Evolutionary conservation across 2,113 vertebrate species (phyloP), one percentile per base, ranked within the genome.

Genomic region (Leuciscus idus): DNA sequence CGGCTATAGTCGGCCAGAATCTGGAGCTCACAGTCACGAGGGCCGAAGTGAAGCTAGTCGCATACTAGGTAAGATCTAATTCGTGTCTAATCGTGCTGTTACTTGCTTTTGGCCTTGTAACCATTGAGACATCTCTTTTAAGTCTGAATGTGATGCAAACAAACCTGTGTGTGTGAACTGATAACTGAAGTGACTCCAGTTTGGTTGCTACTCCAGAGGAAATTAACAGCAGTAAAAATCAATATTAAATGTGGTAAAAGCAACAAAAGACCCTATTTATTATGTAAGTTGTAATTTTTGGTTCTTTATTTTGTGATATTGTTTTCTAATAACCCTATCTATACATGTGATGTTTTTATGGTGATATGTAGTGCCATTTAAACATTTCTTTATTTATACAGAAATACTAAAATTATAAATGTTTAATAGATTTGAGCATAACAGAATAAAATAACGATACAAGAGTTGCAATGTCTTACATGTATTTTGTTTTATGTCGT

Each of bases 21-120:
- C 93, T 64, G 95, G 95, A 8, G 88, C 92, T 2, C 95, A 95
- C 84, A 48, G 92, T 33, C 84, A 91, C 0, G 97, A 98, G 21
- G 94, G 94, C 75, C 94, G 96, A 23, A 97, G 96, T 12, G 97
- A 99, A 90, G 96, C 95, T 48, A 97, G 93, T 88, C 94, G 96
- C 4, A 96, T 97, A 86, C 91, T 98, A 66, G 98, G 98, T 97
- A 91, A 94, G 93, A 2, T n/a, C 10, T 48, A 26, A 84, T 21
- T 12, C 15, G 21, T 6, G 36, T n/a, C 12, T 28, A 8, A 64
- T 52, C 0, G 13, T 30, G 46, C 74, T 46, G 6, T 50, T 76
- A 15, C 19, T 57, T 19, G 52, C 10, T 78, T 23, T 36, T 59
- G 19, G 30, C 19, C 30, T 36, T 5, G 21, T 57, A 30, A 36